Conservation (phyloP, 2,113 vertebrate species). For the Synchiropus splendidus region DNA sequence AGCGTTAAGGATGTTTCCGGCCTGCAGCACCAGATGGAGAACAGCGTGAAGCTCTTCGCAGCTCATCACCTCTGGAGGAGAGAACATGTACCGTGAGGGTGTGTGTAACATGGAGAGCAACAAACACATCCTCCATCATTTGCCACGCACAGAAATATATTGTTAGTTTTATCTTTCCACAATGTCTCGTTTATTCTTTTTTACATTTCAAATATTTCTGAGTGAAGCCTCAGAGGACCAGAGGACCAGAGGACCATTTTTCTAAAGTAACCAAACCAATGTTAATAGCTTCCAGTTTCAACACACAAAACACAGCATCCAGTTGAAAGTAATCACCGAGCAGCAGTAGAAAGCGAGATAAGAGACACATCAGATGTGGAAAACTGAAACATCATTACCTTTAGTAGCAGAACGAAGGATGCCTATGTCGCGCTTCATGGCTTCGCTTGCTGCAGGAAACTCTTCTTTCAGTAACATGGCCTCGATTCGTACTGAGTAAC, state of each 20-base stretch:
- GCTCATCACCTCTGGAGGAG: constrained; percentile 74
- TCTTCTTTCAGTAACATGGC: constrained; percentile 86
- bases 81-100: not conserved
- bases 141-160: too few species aligned
- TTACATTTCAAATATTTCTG: too few species aligned
- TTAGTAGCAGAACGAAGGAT: constrained; percentile 69
- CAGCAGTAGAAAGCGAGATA: too few species aligned
- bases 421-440: constrained; percentile 69
- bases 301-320: too few species aligned
- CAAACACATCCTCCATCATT: too few species aligned
- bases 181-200: too few species aligned
- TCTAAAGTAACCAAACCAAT: too few species aligned
- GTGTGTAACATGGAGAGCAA: constrained; percentile 13
- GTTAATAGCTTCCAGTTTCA: too few species aligned
- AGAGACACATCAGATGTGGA: not conserved
- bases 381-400: constrained; percentile 61
- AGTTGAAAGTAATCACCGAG: too few species aligned
- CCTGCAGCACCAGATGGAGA: constrained; percentile 90
- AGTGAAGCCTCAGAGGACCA: too few species aligned
- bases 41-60: constrained; percentile 88
- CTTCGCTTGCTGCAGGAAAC: constrained; percentile 71
- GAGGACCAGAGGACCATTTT: too few species aligned
- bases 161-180: too few species aligned
- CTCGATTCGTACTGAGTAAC: constrained; percentile 80
- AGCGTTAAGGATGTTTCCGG: constrained; percentile 92